These are phyloP conservation scores for Heliothis virescens DNA, from an alignment of 1,140 invertebrate species.

Conservation along the genomic window DNA sequence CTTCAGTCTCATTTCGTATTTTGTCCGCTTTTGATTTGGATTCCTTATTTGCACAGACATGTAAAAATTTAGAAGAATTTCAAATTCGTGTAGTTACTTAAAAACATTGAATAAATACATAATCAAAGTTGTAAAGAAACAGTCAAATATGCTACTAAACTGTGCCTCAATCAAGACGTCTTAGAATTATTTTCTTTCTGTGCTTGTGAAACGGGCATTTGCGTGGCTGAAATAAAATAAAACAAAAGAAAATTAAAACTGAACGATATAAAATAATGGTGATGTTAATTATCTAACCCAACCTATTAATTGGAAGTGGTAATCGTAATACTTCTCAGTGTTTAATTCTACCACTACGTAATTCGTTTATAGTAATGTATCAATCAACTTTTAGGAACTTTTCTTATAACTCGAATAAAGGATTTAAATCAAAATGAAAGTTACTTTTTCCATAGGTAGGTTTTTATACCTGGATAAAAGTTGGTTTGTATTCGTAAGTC, in stretches of 20 bases:
- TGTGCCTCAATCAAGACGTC: constrained; percentile 46
- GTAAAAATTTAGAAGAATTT: constrained; percentile 66
- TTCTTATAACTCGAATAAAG: too few species aligned
- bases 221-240: constrained; percentile 74
- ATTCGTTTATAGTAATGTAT: too few species aligned
- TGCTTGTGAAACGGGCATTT: constrained; percentile 73
- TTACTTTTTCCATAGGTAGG: background rate
- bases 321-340: too few species aligned
- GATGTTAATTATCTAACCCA: too few species aligned
- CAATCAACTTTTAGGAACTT: too few species aligned
- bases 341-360: too few species aligned
- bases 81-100: constrained; percentile 22
- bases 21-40: constrained; percentile 50
- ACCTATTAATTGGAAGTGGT: background rate
- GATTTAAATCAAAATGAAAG: too few species aligned
- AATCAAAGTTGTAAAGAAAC: background rate
- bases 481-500: background rate
- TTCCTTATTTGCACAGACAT: constrained; percentile 78
- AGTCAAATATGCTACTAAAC: constrained; percentile 4
- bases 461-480: background rate
- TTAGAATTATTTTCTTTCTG: constrained; percentile 52
- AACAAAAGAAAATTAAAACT: constrained; percentile 50
- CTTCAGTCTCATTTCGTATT: constrained; percentile 27
- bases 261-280: background rate
- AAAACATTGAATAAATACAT: background rate